Conservation (phyloP, 2,113 vertebrate species). For the Odocoileus virginianus region DNA sequence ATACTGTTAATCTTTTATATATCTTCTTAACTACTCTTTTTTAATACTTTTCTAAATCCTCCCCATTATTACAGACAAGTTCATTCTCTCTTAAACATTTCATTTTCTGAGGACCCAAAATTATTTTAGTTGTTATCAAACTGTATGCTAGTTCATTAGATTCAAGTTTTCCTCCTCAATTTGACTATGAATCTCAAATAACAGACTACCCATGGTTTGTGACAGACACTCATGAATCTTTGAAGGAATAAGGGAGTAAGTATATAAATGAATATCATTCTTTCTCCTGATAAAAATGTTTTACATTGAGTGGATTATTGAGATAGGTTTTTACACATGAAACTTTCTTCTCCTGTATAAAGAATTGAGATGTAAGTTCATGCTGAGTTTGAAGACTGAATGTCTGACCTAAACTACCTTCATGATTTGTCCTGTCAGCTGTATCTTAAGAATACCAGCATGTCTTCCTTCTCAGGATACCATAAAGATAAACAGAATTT, state of each 20-base stretch:
- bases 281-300: not conserved
- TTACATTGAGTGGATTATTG: not conserved
- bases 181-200: not conserved
- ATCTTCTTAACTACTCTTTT: not conserved
- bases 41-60: not conserved
- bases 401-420: not conserved
- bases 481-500: not conserved
- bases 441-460: not conserved
- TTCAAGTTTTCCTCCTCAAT: not conserved
- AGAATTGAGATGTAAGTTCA: not conserved
- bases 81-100: not conserved
- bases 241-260: not conserved
- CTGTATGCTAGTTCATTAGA: not conserved
- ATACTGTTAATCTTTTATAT: not conserved
- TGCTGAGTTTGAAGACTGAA: not conserved
- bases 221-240: not conserved
- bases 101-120: not conserved
- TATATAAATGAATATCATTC: not conserved
- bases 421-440: not conserved
- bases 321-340: not conserved
- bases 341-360: not conserved
- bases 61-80: not conserved
- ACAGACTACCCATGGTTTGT: not conserved
- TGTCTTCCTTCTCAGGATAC: not conserved
- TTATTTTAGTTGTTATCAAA: not conserved